Conservation (phyloP, 2,888 invertebrate genomes). For the Tachina lurida region DNA sequence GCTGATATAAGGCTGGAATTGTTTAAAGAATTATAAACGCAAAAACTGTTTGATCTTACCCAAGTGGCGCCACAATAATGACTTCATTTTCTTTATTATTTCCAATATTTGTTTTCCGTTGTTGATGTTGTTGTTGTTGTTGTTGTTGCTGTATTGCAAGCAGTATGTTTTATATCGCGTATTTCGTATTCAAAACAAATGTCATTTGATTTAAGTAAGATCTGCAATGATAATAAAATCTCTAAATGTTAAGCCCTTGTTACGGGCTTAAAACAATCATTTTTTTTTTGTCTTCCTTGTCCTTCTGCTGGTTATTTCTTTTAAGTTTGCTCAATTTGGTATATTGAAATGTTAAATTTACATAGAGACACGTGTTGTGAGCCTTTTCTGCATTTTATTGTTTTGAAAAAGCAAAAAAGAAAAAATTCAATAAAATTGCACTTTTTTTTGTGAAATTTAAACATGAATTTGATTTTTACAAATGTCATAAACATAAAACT, state of each 20-base stretch:
- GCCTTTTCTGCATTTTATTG: conserved; percentile 37
- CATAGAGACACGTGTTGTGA: conserved; percentile 69
- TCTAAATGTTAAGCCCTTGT: conserved; percentile 56
- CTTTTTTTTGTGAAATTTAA: conserved; percentile 20
- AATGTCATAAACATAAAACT: conserved; percentile 69
- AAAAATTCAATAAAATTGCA: conserved; percentile 1
- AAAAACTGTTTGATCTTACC: conserved; percentile 68
- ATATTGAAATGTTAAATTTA: conserved; percentile 66
- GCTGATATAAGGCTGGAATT: conserved; percentile 36
- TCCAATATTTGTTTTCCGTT: conserved; percentile 9
- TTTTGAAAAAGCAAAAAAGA: neutral
- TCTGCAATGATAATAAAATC: conserved; percentile 61
- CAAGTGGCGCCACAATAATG: conserved; percentile 71
- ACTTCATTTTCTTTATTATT: conserved; percentile 64
- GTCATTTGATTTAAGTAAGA: conserved; percentile 70
- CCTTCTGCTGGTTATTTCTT: neutral
- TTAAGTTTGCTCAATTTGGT: conserved; percentile 3
- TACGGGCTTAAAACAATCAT: conserved; percentile 6
- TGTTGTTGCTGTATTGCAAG: conserved; percentile 39
- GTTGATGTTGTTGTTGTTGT: conserved; percentile 6
- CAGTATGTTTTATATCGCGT: conserved; percentile 47
- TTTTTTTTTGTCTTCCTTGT: conserved; percentile 7
- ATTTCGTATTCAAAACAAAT: conserved; percentile 65
- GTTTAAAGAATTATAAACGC: conserved; percentile 46
- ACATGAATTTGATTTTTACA: conserved; percentile 71